Conservation (phyloP, 2,888 invertebrate species). For the Piscicola geometra region DNA sequence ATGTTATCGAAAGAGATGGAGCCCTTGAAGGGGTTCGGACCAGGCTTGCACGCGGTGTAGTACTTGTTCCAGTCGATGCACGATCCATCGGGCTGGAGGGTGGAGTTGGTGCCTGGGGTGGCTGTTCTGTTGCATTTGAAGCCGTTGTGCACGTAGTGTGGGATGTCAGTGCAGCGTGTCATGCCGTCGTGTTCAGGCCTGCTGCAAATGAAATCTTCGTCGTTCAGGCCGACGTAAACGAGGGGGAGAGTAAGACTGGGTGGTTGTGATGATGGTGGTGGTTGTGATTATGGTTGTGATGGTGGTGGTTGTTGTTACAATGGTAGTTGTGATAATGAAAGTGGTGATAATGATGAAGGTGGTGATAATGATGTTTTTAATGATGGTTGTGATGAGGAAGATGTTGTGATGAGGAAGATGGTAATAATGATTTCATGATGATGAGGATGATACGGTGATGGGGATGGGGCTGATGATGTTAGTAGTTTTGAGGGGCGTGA, state of each 20-base stretch:
- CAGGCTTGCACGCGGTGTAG: slow-evolving; percentile 86
- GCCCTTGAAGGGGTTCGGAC: slow-evolving; percentile 94
- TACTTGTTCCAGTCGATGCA: slow-evolving; percentile 99
- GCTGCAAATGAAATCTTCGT: slow-evolving; percentile 86
- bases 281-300: neutral
- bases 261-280: neutral
- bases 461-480: neutral
- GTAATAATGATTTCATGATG: neutral
- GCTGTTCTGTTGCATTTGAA: slow-evolving; percentile 73
- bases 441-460: neutral
- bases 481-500: neutral
- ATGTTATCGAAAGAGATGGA: slow-evolving; percentile 99
- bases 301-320: neutral
- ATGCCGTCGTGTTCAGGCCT: slow-evolving; percentile 87
- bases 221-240: slow-evolving; percentile 38
- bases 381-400: neutral
- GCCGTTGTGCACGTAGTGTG: slow-evolving; percentile 64
- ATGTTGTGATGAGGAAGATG: neutral
- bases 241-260: slow-evolving; percentile 38
- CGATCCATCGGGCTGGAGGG: slow-evolving; percentile 58
- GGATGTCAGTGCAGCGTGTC: slow-evolving; percentile 65
- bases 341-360: too few relatives aligned
- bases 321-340: too few relatives aligned
- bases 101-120: slow-evolving; percentile 63
- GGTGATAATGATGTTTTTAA: too few relatives aligned